phyloP scores from a whole-genome alignment of 2,113 vertebrate species.

The Hippocampus comes region DNA sequence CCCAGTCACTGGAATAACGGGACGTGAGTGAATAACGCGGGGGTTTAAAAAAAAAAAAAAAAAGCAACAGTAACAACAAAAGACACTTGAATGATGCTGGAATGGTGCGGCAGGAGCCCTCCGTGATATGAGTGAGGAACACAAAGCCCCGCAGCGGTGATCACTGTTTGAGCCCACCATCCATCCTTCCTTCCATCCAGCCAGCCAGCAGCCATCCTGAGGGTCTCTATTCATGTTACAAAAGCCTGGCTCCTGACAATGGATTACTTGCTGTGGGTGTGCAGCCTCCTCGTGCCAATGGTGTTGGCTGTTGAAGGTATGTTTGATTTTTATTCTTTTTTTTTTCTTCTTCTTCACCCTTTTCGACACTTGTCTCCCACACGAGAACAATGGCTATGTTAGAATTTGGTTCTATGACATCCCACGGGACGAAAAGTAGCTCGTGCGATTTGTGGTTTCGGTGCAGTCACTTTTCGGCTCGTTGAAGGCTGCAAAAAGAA shows the following conservation, averaged over 20 bases:
- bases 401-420: constrained; percentile 15
- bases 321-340: constrained; percentile 6
- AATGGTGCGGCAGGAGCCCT: constrained; percentile 34
- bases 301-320: constrained; percentile 77
- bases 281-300: constrained; percentile 72
- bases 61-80: constrained; percentile 2
- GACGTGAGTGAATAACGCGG: constrained; percentile 14
- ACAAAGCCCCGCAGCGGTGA: constrained; percentile 47
- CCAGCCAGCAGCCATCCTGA: constrained; percentile 47
- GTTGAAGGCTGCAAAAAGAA: constrained; percentile 30
- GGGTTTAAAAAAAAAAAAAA: background rate
- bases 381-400: constrained; percentile 39
- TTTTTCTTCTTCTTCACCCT: background rate
- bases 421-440: background rate
- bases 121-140: constrained; percentile 20
- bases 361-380: constrained; percentile 13
- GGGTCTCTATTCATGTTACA: constrained; percentile 73
- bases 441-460: background rate
- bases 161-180: constrained; percentile 41
- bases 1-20: constrained; percentile 36
- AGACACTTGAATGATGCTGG: constrained; percentile 12
- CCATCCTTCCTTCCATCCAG: constrained; percentile 9
- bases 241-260: constrained; percentile 73
- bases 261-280: constrained; percentile 78
- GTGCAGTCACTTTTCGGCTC: constrained; percentile 17